Evolutionary conservation across 2,113 vertebrate genomes (phyloP).

Genomic region (Syngnathus scovelli): DNA sequence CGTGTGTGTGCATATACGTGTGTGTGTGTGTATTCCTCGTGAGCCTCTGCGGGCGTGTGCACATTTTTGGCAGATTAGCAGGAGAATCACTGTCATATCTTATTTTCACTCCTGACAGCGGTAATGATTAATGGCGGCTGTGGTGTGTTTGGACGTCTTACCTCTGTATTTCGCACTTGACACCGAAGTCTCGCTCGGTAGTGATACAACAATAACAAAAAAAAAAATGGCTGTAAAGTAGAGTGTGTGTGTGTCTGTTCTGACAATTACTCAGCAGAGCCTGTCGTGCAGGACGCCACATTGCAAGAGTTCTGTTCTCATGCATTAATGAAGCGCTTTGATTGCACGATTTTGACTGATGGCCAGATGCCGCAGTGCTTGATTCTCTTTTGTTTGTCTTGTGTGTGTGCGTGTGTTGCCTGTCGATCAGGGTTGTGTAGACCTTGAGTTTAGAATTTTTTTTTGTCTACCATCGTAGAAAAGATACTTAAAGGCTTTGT

Average conservation of each 20-base stretch:
- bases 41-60: constrained; percentile 45
- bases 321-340: constrained; percentile 66
- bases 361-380: constrained; percentile 53
- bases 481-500: not conserved
- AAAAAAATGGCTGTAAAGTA: constrained; percentile 38
- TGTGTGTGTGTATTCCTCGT: constrained; percentile 38
- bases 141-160: constrained; percentile 69
- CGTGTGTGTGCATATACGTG: constrained; percentile 38
- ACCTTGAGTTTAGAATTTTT: not conserved
- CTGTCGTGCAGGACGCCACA: constrained; percentile 50
- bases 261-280: constrained; percentile 57
- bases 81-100: constrained; percentile 71
- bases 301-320: constrained; percentile 57
- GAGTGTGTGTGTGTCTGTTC: constrained; percentile 66
- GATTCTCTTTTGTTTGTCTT: constrained; percentile 15
- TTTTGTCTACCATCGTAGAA: not conserved
- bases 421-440: not conserved
- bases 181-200: constrained; percentile 70
- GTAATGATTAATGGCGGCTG: constrained; percentile 68
- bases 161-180: constrained; percentile 66
- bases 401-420: not conserved
- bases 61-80: constrained; percentile 68
- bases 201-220: constrained; percentile 58
- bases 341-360: constrained; percentile 58
- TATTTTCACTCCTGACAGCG: constrained; percentile 69